A percentile compares a stretch with the other conserved stretches of the same genome.
Evolutionary conservation across 2,113 vertebrate genomes (phyloP).

Genomic region (Syngnathus typhle): DNA sequence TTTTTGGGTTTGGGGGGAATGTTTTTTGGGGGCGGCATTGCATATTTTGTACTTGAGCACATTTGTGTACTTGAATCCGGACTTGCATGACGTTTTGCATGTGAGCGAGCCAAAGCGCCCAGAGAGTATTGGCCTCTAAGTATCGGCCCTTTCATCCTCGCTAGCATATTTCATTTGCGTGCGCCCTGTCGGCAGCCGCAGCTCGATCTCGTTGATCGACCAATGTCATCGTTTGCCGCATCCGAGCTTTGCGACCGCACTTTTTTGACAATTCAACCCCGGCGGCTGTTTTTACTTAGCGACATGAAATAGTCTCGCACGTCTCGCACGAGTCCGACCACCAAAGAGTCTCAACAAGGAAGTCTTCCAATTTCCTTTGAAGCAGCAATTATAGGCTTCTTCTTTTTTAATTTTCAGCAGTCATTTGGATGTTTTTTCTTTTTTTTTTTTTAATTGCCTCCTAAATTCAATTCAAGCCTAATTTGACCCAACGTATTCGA

Average conservation of each 20-base stretch:
- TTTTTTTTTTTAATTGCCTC: not conserved
- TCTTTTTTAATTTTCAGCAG: no score
- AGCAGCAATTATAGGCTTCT: not conserved
- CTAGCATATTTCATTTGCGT: constrained; percentile 3
- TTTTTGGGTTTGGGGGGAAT: no score
- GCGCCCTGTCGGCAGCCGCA: constrained; percentile 3
- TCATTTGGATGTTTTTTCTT: not conserved
- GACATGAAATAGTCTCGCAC: not conserved
- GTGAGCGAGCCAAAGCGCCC: no score
- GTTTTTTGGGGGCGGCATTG: no score
- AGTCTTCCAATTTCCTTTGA: not conserved
- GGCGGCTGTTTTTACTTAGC: not conserved
- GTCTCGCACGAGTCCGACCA: not conserved
- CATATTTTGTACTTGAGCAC: no score
- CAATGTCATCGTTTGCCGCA: not conserved
- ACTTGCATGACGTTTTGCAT: no score
- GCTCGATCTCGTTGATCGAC: not conserved
- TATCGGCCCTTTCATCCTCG: not conserved
- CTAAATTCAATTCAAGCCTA: no score
- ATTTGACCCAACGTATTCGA: not conserved
- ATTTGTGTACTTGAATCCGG: no score
- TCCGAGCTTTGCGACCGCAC: not conserved
- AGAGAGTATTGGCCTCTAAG: not conserved
- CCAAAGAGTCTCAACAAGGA: not conserved
- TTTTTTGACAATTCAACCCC: not conserved